phyloP scores from a whole-genome alignment of 2,888 invertebrate species.

The Drosophila meridionalis region DNA sequence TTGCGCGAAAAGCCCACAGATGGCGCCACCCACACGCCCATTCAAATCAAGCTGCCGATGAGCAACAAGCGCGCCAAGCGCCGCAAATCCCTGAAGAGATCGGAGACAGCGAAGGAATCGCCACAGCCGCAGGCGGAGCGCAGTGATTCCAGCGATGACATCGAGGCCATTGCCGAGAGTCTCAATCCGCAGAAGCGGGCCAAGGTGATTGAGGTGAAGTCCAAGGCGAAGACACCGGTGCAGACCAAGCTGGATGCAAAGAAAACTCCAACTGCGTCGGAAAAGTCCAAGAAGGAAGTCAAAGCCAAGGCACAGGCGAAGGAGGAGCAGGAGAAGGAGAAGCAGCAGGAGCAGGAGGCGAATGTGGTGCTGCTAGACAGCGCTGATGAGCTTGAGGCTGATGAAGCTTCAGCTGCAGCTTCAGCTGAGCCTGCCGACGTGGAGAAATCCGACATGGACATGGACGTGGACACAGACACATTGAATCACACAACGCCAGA shows the following conservation, averaged over 20 bases:
- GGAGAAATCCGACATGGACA: conserved; percentile 32
- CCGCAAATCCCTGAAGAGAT: conserved; percentile 58
- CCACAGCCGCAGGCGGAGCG: background rate
- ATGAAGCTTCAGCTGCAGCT: background rate
- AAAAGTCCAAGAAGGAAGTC: background rate
- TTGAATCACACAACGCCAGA: conserved; percentile 15
- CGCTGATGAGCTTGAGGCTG: conserved; percentile 40
- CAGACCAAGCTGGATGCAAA: background rate
- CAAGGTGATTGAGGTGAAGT: conserved; percentile 47
- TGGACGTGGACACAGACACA: conserved; percentile 45
- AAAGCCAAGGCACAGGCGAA: too few relatives aligned
- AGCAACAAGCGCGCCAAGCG: conserved; percentile 74
- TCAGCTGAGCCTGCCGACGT: background rate
- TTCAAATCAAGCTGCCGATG: conserved; percentile 81
- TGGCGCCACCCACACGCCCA: conserved; percentile 8
- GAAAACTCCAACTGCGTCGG: background rate
- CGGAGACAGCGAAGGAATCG: background rate
- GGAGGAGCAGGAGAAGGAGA: too few relatives aligned
- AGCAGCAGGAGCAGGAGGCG: background rate
- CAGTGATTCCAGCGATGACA: conserved; percentile 76
- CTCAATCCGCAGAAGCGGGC: conserved; percentile 75
- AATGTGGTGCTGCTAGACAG: conserved; percentile 31
- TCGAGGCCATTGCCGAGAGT: conserved; percentile 58
- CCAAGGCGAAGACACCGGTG: background rate
- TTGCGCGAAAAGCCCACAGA: background rate